Base-by-base conservation (phyloP, 2,797 vertebrate species). In the Tolypeutes matacus region DNA sequence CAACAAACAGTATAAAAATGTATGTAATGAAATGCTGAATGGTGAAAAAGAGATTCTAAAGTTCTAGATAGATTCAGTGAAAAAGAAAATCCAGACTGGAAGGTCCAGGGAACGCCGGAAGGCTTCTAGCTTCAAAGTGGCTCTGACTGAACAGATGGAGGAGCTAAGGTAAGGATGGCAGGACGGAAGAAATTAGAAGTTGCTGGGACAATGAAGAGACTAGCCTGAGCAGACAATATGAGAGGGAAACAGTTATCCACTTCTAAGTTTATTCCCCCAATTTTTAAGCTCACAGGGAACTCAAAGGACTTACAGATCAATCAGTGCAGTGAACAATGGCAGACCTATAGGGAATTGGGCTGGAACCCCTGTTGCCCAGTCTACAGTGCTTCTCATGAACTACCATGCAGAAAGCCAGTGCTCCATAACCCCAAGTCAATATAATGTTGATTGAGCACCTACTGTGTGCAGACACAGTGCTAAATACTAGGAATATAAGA, bases 21-120 rank as follows among this genome's bases (percentile, higher is more conserved):
- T 75, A n/a, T 31, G 29, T n/a, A 88, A 85, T 90, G 65, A 76
- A 92, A 93, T 39, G 12, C 13, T 91, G 25, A 53, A 49, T 13
- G 21, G 23, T 64, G 51, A 49, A 67, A 76, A 83, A 5, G 23
- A 83, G 31, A 86, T 58, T 95, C 67, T 36, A 14, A 72, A 51
- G 42, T 65, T 69, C 56, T 85, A 9, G 8, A 39, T 21, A 36
- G 62, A 27, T 10, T 72, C 91, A 53, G 62, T 27, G 34, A 82
- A 84, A 51, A 49, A 67, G 10, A 67, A 88, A 53, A 85, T 34
- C 25, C 27, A 53, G 67, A 56, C 13, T 2, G 36, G 11, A 92
- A 73, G 25, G 9, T 6, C 13, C 86, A 53, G 46, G 34, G 53
- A 36, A 80, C 27, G 7, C 18, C 17, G 29, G 64, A 76, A 78